These are phyloP conservation scores for Ormyrus rosae DNA, from an alignment of 2,888 invertebrate species.

Conservation along the genomic window DNA sequence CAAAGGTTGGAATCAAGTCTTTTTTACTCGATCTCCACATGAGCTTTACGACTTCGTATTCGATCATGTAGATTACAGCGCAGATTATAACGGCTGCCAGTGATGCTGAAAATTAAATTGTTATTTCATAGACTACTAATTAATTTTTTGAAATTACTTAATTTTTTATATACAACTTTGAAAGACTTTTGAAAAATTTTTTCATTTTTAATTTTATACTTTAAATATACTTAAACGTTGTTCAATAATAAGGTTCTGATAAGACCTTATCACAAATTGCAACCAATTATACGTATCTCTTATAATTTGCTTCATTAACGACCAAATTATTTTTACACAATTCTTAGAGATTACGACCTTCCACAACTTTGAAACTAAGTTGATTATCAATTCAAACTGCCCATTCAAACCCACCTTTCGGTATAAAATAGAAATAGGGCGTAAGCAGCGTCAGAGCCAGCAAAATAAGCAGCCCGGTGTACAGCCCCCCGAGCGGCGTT, in stretches of 20 bases:
- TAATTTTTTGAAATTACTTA: no score
- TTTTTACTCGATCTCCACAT: conserved; percentile 90
- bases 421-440: conserved; percentile 92
- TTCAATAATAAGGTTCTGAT: no score
- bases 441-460: conserved; percentile 90
- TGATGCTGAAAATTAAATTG: conserved; percentile 78
- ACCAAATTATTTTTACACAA: background rate
- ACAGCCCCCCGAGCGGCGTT: conserved; percentile 91
- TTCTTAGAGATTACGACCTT: background rate
- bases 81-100: conserved; percentile 95
- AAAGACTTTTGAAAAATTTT: background rate
- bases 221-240: background rate
- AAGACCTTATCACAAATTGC: background rate
- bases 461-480: conserved; percentile 88
- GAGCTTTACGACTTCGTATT: conserved; percentile 90
- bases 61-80: conserved; percentile 96
- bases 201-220: background rate
- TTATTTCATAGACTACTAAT: no score
- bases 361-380: no score
- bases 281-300: background rate
- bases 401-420: conserved; percentile 77
- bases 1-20: conserved; percentile 87
- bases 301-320: background rate
- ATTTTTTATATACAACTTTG: background rate
- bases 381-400: no score